Evolutionary conservation across 2,888 invertebrate species (phyloP).

Genomic region (Agrypnus murinus): DNA sequence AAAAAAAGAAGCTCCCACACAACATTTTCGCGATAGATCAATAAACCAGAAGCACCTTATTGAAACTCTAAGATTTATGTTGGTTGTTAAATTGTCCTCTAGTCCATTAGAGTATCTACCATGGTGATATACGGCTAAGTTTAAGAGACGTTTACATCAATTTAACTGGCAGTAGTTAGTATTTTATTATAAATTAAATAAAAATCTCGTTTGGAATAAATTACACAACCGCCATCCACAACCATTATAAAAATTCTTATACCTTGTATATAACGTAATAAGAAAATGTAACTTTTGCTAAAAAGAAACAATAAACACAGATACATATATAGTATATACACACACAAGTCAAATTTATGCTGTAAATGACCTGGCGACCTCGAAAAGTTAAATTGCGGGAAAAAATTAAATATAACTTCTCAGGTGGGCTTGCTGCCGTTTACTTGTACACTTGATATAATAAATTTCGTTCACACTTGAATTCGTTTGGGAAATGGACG

Average conservation of each 20-base stretch:
- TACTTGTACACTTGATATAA: slow-evolving; percentile 27
- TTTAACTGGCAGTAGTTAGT: background rate
- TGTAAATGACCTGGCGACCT: slow-evolving; percentile 37
- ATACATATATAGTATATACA: no score
- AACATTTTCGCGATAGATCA: background rate
- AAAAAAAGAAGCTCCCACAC: slow-evolving; percentile 1
- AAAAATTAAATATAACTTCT: slow-evolving; percentile 13
- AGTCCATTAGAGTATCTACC: slow-evolving; percentile 11
- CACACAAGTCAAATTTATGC: slow-evolving; percentile 11
- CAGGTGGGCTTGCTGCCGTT: slow-evolving; percentile 19
- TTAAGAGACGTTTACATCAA: background rate
- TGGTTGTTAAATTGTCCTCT: slow-evolving; percentile 10
- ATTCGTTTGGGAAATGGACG: slow-evolving; percentile 3
- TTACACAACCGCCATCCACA: no score
- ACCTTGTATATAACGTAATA: background rate
- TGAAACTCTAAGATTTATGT: slow-evolving; percentile 17
- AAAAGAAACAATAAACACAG: no score
- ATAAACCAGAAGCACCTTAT: slow-evolving; percentile 1
- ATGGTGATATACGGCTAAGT: slow-evolving; percentile 5
- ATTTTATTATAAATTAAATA: slow-evolving; percentile 3
- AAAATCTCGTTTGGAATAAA: background rate
- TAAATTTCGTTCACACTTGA: slow-evolving; percentile 23
- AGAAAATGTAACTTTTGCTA: background rate
- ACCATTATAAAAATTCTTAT: no score
- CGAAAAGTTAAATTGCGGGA: slow-evolving; percentile 28